Base-by-base conservation (phyloP, 2,797 vertebrate species). In the Cichlasoma orientale region DNA sequence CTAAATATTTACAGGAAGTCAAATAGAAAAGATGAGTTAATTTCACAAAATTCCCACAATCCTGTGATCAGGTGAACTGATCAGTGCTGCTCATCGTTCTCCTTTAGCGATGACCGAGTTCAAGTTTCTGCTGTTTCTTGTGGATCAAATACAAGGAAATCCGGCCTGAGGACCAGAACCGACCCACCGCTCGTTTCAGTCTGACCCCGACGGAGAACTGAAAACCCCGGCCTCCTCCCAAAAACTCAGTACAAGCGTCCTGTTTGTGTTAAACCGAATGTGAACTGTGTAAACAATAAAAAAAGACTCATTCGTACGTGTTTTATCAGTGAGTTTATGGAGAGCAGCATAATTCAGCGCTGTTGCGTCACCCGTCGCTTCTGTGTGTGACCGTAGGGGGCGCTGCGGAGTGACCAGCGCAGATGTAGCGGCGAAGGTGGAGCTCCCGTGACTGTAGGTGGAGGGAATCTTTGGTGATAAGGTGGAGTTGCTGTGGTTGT, bases 361-460 rank as follows among this genome's bases (percentile, higher is more conserved):
- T 23, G 9, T 66, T 27, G 33, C 33, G 33, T 33, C 33, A 3
- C 1, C 33, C 33, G 8, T 36, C 33, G 33, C 33, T 36, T 36
- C 33, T 36, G 33, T 3, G 33, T 9, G 29, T 38, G 29, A 55
- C 31, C 13, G 5, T 1, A n/a, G 36, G 3, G 25, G 63, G 63
- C 44, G 63, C 63, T 68, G 63, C 29, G 61, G 23, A 27, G 38
- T 25, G 61, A 47, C 21, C 59, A 44, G 2, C 25, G 8, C 21
- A 63, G 59, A 0, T 18, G 36, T 16, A 25, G 59, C 13, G 1
- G 36, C 10, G 1, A 63, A 25, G 23, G 36, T 25, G 0, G 38
- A 38, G 1, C 59, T 27, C 14, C 1, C 0, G 9, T 10, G 9
- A 3, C 33, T 2, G 33, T 3, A 36, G 33, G 33, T 36, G 33